Base-by-base conservation (phyloP, 2,888 invertebrate species). In the Schizotus pectinicornis region DNA sequence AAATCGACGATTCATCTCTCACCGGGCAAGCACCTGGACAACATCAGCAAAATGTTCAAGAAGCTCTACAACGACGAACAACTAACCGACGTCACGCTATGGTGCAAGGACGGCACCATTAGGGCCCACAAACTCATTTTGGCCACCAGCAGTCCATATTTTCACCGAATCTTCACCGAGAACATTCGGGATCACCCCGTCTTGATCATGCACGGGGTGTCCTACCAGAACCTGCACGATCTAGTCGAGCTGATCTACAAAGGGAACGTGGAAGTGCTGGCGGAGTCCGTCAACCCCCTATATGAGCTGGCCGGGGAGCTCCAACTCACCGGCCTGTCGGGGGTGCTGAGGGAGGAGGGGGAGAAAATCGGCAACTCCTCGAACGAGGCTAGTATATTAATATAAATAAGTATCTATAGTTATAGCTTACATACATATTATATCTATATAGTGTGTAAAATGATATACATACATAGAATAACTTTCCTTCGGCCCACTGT, bases 121-220 rank as follows among this genome's bases (percentile, higher is more conserved):
- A 85, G 86, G 74, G 88, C 88, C 38, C 88, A 88, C 77, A 87
- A 88, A 75, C 82, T 90, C 66, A 88, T 90, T 64, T 82, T 91
- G 62, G 89, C 90, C 41, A 88, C 89, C 49, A 89, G 88, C 80
- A 89, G 89, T 72, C 87, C 89, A 48, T 90, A 90, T 77, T 90
- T 91, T 79, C 88, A 89, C 75, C 85, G 86, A 67, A 86, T 91
- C 68, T 88, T 90, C 81, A 85, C 86, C 75, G 88, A 89, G 77
- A 89, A 78, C 86, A 87, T 87, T 74, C 87, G 88, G 73, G 89
- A 90, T 73, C 89, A 67, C 43, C 62, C 90, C 14, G 86, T 89
- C 64, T 83, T 90, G 65, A 88, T 90, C 59, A 80, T 90, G 69
- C 86, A 88, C 76, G 87, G 87, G 47, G 86, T 88, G 22, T 83